Conservation (phyloP, 1,140 invertebrate genomes). For the Drosophila prosaltans region DNA sequence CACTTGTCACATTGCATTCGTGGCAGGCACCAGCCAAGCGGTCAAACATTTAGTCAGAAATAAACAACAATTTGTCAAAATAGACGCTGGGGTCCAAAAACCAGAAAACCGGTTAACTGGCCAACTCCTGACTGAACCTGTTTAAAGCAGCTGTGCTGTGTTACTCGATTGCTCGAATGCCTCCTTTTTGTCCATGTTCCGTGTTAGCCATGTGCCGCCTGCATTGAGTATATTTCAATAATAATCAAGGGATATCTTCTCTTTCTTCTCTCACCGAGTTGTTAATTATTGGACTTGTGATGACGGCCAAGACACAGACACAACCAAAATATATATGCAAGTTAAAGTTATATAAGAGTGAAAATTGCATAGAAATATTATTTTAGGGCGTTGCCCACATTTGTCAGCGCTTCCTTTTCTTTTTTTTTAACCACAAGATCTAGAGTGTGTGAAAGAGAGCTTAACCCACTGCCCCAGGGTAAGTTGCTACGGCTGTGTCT, state of each 20-base stretch:
- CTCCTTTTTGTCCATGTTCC: not conserved
- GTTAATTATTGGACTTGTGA: conserved; percentile 68
- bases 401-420: conserved; percentile 56
- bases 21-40: conserved; percentile 20
- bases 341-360: conserved; percentile 29
- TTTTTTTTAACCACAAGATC: not conserved
- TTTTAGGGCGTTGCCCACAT: conserved; percentile 57
- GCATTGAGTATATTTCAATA: conserved; percentile 47
- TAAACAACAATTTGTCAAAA: conserved; percentile 69
- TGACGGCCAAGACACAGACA: conserved; percentile 25
- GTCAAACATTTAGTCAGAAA: conserved; percentile 72
- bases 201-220: not conserved
- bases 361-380: conserved; percentile 9
- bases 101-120: conserved; percentile 45
- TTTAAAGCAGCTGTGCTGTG: conserved; percentile 61
- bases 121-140: conserved; percentile 48
- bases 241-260: conserved; percentile 70
- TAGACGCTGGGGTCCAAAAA: conserved; percentile 43
- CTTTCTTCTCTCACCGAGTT: conserved; percentile 38
- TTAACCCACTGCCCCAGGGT: conserved; percentile 59
- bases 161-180: not conserved
- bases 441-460: not conserved
- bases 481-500: conserved; percentile 20
- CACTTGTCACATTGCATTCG: conserved; percentile 56
- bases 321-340: conserved; percentile 53